A percentile compares a stretch with the other conserved stretches of the same genome.
These are phyloP conservation scores for Pelochelys cantorii DNA, from an alignment of 2,797 vertebrate species.

Conservation along the genomic window DNA sequence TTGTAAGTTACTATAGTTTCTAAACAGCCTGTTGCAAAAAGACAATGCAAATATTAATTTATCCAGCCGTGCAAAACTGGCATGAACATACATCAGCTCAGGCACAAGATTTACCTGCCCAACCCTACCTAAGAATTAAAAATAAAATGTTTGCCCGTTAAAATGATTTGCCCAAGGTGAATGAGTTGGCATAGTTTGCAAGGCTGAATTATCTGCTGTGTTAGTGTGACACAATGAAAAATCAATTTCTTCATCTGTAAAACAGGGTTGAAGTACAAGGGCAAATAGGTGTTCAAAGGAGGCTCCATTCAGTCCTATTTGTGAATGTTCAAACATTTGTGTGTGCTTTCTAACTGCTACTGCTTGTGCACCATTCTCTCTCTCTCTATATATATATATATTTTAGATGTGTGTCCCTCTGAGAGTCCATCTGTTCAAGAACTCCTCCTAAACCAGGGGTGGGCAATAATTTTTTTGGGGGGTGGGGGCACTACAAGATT, in stretches of 20 bases:
- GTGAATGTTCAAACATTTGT: not conserved
- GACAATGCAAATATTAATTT: not conserved
- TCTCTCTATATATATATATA: too few relatives aligned
- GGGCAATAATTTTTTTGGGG: too few relatives aligned
- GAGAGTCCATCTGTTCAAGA: too few relatives aligned
- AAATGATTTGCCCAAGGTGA: not conserved
- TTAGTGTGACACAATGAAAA: not conserved
- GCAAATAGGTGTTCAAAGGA: not conserved
- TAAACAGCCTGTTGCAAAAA: not conserved
- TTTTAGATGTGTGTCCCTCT: too few relatives aligned
- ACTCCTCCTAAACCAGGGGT: too few relatives aligned
- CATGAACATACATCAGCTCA: not conserved
- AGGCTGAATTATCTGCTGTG: not conserved
- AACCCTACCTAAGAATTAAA: not conserved
- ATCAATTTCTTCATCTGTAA: not conserved
- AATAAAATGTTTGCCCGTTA: not conserved
- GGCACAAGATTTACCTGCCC: constrained; percentile 2
- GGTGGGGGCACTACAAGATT: too few relatives aligned
- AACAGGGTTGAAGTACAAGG: not conserved
- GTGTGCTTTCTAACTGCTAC: not conserved
- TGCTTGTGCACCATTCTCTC: not conserved
- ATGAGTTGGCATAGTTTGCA: not conserved
- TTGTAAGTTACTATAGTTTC: not conserved
- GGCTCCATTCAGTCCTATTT: not conserved
- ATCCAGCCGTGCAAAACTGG: not conserved